Base-by-base conservation (phyloP, 2,888 invertebrate genomes). In the Anoplius nigerrimus region DNA sequence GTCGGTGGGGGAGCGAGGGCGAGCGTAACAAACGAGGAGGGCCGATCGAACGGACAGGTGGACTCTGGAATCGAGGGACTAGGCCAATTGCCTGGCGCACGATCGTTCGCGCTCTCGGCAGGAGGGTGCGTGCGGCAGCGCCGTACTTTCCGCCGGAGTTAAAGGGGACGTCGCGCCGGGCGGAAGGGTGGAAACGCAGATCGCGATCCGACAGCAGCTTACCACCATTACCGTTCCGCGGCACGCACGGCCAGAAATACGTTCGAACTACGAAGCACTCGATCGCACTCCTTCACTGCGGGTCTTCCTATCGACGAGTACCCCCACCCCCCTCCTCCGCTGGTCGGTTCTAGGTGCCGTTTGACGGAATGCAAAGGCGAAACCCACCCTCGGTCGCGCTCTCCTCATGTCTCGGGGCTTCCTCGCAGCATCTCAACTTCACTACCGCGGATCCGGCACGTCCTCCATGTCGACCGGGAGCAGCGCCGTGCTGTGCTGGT, bases 321-420 rank as follows among this genome's bases (percentile, higher is more conserved):
- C 6, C 27, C 27, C 4, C 27, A 27, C 27, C 4, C 27, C n/a
- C n/a, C n/a, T n/a, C n/a, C n/a, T n/a, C n/a, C n/a, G n/a, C n/a
- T n/a, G n/a, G n/a, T n/a, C n/a, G n/a, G n/a, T n/a, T n/a, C n/a
- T n/a, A n/a, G n/a, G n/a, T n/a, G n/a, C n/a, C n/a, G n/a, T n/a
- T n/a, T n/a, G n/a, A n/a, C n/a, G n/a, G n/a, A n/a, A n/a, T n/a
- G n/a, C n/a, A 34, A 13, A 11, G 1, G 11, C 4, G 46, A 64
- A 72, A 83, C 82, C 77, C 83, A 87, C 87, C 84, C 82, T 83
- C 75, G 75, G 69, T 78, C 81, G 77, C 81, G 77, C 74, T 72
- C 75, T 82, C 82, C 74, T 85, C 88, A 87, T 88, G 84, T 85
- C 86, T 85, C 82, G 80, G 75, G 72, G 72, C 79, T 84, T 77